Conservation (phyloP, 2,113 vertebrate genomes). For the Petrocephalus zakoni region DNA sequence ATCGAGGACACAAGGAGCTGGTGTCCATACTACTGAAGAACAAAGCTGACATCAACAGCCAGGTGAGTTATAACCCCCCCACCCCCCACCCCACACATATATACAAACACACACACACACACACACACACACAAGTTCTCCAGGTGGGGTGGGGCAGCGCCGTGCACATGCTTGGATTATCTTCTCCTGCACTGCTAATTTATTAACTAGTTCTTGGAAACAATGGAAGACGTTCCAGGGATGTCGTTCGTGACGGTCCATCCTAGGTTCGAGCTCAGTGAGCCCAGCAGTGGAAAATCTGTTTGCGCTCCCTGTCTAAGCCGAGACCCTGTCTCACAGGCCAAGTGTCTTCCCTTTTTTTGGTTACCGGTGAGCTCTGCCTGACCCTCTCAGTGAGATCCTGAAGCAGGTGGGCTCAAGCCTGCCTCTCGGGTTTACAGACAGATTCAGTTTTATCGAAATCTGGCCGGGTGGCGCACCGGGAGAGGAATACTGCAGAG, state of each 20-base stretch:
- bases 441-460: conserved; percentile 53
- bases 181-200: background rate
- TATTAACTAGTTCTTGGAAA: background rate
- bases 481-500: conserved; percentile 58
- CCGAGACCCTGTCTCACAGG: background rate
- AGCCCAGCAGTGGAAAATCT: background rate
- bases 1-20: conserved; percentile 90
- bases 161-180: background rate
- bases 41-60: conserved; percentile 82
- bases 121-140: too few relatives aligned
- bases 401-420: conserved; percentile 48
- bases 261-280: background rate
- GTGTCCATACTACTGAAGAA: conserved; percentile 79
- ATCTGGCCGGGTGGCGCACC: conserved; percentile 63
- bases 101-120: too few relatives aligned
- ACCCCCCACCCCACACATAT: too few relatives aligned
- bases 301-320: background rate
- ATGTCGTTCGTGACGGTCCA: background rate
- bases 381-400: conserved; percentile 41
- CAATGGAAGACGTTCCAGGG: background rate
- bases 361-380: conserved; percentile 52
- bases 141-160: background rate
- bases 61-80: conserved; percentile 63
- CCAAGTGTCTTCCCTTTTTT: conserved; percentile 39
- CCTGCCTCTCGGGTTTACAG: conserved; percentile 27